Conservation (phyloP, 1,140 invertebrate genomes). For the Hesperophylax magnus region DNA sequence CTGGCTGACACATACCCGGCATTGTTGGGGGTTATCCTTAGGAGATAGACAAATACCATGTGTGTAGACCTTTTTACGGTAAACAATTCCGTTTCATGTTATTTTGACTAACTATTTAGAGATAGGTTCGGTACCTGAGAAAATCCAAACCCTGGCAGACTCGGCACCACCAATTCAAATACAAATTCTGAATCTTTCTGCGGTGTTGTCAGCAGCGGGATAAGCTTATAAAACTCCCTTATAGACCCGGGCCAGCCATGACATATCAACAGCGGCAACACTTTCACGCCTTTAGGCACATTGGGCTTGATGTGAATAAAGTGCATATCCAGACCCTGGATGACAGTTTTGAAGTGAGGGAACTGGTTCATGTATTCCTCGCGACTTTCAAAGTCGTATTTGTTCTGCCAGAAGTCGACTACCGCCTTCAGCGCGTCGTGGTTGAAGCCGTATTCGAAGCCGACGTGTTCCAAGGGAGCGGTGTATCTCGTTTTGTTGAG, state of each 20-base stretch:
- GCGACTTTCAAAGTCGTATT: constrained; percentile 80
- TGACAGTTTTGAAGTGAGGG: constrained; percentile 79
- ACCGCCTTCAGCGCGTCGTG: constrained; percentile 74
- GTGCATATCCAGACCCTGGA: constrained; percentile 80
- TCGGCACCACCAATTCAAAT: constrained; percentile 84
- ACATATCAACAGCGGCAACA: constrained; percentile 79
- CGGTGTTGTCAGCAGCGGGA: constrained; percentile 78
- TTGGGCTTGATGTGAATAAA: constrained; percentile 75
- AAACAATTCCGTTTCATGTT: no score
- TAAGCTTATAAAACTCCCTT: constrained; percentile 83
- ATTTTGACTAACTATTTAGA: no score
- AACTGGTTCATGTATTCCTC: constrained; percentile 79
- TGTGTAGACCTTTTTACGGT: no score
- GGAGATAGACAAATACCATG: no score
- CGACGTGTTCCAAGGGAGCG: constrained; percentile 45
- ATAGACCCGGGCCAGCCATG: constrained; percentile 91
- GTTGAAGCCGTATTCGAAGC: constrained; percentile 77
- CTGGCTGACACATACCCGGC: no score
- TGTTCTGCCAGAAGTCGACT: constrained; percentile 78
- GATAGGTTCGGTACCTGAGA: constrained; percentile 69
- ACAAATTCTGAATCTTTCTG: constrained; percentile 74
- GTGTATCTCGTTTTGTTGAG: constrained; percentile 44
- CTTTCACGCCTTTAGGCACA: constrained; percentile 67
- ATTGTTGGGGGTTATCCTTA: no score
- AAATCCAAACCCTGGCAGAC: constrained; percentile 84